Conservation (phyloP, 2,797 vertebrate species). For the Amblyopsis hoosieri region DNA sequence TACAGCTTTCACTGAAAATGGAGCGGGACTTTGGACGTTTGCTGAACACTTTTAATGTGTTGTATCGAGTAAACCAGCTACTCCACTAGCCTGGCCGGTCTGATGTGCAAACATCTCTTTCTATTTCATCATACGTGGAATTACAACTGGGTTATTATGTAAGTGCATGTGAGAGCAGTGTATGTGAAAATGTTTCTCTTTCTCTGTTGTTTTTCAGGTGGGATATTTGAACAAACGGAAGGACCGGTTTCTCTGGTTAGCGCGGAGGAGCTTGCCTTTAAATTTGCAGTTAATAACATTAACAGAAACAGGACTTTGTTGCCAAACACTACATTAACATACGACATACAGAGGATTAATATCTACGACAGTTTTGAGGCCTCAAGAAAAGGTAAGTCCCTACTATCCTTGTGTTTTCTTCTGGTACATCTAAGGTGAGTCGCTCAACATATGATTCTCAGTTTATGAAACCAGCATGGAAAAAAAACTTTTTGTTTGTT, state of each 20-base stretch:
- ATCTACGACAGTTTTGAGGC: conserved; percentile 99
- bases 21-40: conserved; percentile 59
- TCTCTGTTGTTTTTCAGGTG: conserved; percentile 81
- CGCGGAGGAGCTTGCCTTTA: conserved; percentile 95
- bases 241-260: conserved; percentile 91
- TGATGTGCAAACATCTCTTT: conserved; percentile 46
- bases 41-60: conserved; percentile 61
- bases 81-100: conserved; percentile 19
- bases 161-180: background rate
- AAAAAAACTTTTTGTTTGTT: background rate
- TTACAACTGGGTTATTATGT: conserved; percentile 26
- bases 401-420: too few species aligned
- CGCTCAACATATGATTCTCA: too few species aligned
- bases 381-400: conserved; percentile 93
- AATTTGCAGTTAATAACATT: conserved; percentile 98
- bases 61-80: conserved; percentile 45
- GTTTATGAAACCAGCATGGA: too few species aligned
- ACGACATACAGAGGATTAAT: conserved; percentile 99
- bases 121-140: conserved; percentile 35
- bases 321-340: conserved; percentile 97
- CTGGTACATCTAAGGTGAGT: conserved; percentile 6
- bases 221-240: conserved; percentile 95
- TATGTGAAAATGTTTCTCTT: conserved; percentile 28
- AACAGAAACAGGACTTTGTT: conserved; percentile 97
- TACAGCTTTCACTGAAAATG: conserved; percentile 53